Evolutionary conservation across 2,888 invertebrate genomes (phyloP), one percentile per base, ranked within the genome.

Genomic region (Sarcophaga carnaria): DNA sequence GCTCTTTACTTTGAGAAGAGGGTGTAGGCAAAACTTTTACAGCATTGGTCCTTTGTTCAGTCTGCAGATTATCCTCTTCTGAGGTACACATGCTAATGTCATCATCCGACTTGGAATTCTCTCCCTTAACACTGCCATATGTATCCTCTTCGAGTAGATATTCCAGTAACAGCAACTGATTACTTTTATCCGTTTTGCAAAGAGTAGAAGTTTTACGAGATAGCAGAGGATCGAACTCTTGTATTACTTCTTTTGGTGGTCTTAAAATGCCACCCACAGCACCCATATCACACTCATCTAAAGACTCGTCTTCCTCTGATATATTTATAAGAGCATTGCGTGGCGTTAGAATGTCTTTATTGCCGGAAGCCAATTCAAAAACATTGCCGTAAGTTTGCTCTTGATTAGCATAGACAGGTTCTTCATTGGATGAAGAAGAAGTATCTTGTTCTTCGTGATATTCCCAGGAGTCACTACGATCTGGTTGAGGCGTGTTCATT

Each of bases 151-250:
- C 95, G 12, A 97, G 93, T 76, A 96, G 94, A 74, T 96, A 95
- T 91, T 96, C 96, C 37, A 96, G 91, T 27, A 96, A 91, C 89
- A 95, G 92, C 64, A 96, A 90, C 90, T 96, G 95, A 92, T 96
- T 96, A 86, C 95, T 95, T 86, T 95, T 90, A 64, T 92, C 91
- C 25, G 90, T 90, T 8, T 88, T 88, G 83, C 91, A 86, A 87
- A 93, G 85, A 72, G 91, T 89, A 75, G 92, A 81, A 83, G 89
- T 90, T 82, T 89, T 92, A 85, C 88, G 90, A 25, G 88, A 90
- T 71, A 88, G 89, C 37, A 95, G 92, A 2, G 96, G 97, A 93
- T 97, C 97, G 93, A 97, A 97, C 92, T 96, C 96, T 91, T 95
- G 94, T 72, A 97, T 95, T n/a, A 96, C 94, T 90, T 96, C 96